These are phyloP conservation scores for Gymnorhina tibicen DNA, from an alignment of 2,113 vertebrate species.

Conservation along the genomic window DNA sequence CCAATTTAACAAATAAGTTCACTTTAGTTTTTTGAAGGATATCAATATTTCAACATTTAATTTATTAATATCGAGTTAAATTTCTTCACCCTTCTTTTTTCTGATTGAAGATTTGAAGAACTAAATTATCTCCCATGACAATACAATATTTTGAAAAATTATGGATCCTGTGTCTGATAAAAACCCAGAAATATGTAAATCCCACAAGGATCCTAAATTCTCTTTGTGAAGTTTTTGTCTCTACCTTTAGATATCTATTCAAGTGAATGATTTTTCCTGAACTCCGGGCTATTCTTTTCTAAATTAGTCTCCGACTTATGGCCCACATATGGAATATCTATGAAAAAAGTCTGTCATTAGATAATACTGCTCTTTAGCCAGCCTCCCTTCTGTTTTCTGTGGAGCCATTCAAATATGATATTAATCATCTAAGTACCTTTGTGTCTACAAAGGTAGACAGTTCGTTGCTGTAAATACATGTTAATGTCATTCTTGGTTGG, in stretches of 20 bases:
- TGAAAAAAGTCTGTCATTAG: neutral
- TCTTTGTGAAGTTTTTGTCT: neutral
- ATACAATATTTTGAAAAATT: neutral
- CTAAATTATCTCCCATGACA: neutral
- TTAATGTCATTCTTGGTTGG: neutral
- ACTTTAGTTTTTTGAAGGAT: neutral
- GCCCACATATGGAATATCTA: neutral
- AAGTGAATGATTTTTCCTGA: neutral
- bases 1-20: neutral
- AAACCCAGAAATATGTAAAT: neutral
- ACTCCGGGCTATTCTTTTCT: neutral
- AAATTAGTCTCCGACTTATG: neutral
- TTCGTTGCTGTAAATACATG: constrained; percentile 5
- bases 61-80: neutral
- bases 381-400: neutral
- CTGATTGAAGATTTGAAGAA: neutral
- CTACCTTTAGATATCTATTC: neutral
- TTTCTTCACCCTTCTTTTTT: neutral
- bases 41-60: neutral
- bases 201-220: neutral
- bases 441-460: neutral
- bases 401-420: neutral
- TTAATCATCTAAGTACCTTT: constrained; percentile 9
- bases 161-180: neutral
- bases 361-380: neutral